These are phyloP conservation scores for Siphamia tubifer DNA, from an alignment of 2,113 vertebrate species.

Conservation along the genomic window DNA sequence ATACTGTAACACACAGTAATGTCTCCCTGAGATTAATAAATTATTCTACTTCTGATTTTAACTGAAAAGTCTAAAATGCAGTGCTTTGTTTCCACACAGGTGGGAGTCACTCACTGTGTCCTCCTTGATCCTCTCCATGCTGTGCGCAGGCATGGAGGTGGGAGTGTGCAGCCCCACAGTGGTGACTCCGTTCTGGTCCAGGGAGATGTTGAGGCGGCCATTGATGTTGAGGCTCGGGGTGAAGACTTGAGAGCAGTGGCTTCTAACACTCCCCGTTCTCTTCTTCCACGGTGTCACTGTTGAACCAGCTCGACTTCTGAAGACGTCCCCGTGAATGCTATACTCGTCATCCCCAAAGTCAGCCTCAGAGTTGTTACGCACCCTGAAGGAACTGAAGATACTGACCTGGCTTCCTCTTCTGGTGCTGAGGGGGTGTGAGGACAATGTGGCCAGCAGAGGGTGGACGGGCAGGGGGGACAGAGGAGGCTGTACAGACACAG, in stretches of 20 bases:
- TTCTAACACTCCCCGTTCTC: slow-evolving; percentile 83
- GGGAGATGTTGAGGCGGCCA: slow-evolving; percentile 86
- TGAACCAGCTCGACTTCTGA: slow-evolving; percentile 86
- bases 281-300: slow-evolving; percentile 85
- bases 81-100: neutral
- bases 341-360: slow-evolving; percentile 93
- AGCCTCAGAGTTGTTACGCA: slow-evolving; percentile 85
- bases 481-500: slow-evolving; percentile 40
- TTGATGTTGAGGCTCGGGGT: slow-evolving; percentile 80
- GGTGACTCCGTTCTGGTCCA: slow-evolving; percentile 91
- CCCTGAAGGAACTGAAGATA: slow-evolving; percentile 79
- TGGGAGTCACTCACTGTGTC: slow-evolving; percentile 80
- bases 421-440: slow-evolving; percentile 85
- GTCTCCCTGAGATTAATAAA: too few relatives aligned
- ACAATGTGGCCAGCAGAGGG: slow-evolving; percentile 84
- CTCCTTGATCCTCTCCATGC: slow-evolving; percentile 84
- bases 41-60: too few relatives aligned
- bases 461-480: slow-evolving; percentile 79
- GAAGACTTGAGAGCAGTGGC: slow-evolving; percentile 81
- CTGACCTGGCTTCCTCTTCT: slow-evolving; percentile 90
- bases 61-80: too few relatives aligned
- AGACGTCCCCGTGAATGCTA: slow-evolving; percentile 83
- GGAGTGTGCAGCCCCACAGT: slow-evolving; percentile 70
- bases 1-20: too few relatives aligned
- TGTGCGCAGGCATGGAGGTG: slow-evolving; percentile 78